A percentile compares a stretch with the other conserved stretches of the same genome.
Evolutionary conservation across 2,113 vertebrate genomes (phyloP).

Genomic region (Dascyllus trimaculatus): DNA sequence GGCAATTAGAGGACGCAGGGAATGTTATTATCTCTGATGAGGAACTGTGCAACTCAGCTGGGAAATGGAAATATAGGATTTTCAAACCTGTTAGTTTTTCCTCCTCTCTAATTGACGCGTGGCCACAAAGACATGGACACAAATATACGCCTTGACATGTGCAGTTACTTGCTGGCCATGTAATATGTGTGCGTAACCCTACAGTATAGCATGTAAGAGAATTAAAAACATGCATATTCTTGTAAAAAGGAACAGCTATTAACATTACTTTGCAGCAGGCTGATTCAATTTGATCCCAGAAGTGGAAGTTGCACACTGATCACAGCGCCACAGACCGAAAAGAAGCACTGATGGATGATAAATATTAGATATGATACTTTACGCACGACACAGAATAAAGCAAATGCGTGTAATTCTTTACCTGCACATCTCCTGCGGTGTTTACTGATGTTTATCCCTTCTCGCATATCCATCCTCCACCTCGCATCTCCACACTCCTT

Average conservation of each 20-base stretch:
- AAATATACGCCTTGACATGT: slow-evolving; percentile 20
- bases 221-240: neutral
- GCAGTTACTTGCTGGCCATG: neutral
- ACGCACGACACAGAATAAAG: neutral
- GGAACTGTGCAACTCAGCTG: slow-evolving; percentile 22
- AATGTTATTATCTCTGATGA: slow-evolving; percentile 21
- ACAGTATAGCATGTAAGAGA: neutral
- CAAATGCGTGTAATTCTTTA: slow-evolving; percentile 15
- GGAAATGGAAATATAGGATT: neutral
- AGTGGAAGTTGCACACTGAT: slow-evolving; percentile 37
- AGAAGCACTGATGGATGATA: neutral
- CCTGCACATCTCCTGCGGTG: slow-evolving; percentile 53
- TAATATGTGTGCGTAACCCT: neutral
- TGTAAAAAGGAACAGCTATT: too few species aligned
- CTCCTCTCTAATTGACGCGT: neutral
- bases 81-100: slow-evolving; percentile 29
- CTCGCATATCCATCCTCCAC: slow-evolving; percentile 76
- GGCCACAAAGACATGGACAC: neutral
- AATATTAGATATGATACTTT: neutral
- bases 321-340: neutral
- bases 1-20: slow-evolving; percentile 42
- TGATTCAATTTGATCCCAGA: neutral
- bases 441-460: slow-evolving; percentile 48
- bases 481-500: slow-evolving; percentile 58
- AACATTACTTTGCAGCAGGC: neutral